Base-by-base conservation (phyloP, 2,888 invertebrate genomes). In the Agrenia bidenticulata region DNA sequence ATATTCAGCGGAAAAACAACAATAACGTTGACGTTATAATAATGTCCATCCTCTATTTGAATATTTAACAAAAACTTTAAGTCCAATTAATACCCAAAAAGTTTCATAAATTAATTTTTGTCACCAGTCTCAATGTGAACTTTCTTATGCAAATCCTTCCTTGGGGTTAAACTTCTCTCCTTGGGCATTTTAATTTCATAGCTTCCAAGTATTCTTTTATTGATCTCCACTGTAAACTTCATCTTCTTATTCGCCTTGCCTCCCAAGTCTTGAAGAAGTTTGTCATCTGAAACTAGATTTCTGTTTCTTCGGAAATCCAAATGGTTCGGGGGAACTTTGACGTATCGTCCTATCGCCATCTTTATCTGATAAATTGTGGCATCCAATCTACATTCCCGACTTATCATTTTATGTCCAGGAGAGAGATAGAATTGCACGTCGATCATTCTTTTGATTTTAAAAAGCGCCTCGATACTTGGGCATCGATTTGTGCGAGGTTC, bases 1-100 rank as follows among this genome's bases (percentile, higher is more conserved):
- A 82, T 78, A 41, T 88, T 87, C 0, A 81, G 78, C 42, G 82
- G 80, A 75, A 85, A 84, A 73, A 84, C 83, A 69, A 87, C 84
- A 79, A 85, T 84, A 0, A 86, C 85, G 15, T 85, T 82, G 17
- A 86, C 78, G 58, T 82, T 81, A 73, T 81, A 82, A 24, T 49
- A 32, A 1, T 19, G 49, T 11, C 54, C 82, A 80, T 54, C 81
- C 81, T 61, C 64, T 9, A 23, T 11, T 5, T 5, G 5, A 45
- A 45, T 19, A 45, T n/a, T 39, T 39, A 11, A 39, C 39, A 39
- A 45, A 45, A 45, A 15, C 9, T 45, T 19, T 32, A 11, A 32
- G 32, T 11, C 11, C 32, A 11, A 11, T 32, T 32, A 32, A 32
- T 32, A 32, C 11, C 11, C 11, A 32, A 7, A 32, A 32, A 32